Percentiles rank a stretch among this genome's conserved stretches.
These are phyloP conservation scores for Tetrapedia diversipes DNA, from an alignment of 2,888 invertebrate species.

Conservation along the genomic window DNA sequence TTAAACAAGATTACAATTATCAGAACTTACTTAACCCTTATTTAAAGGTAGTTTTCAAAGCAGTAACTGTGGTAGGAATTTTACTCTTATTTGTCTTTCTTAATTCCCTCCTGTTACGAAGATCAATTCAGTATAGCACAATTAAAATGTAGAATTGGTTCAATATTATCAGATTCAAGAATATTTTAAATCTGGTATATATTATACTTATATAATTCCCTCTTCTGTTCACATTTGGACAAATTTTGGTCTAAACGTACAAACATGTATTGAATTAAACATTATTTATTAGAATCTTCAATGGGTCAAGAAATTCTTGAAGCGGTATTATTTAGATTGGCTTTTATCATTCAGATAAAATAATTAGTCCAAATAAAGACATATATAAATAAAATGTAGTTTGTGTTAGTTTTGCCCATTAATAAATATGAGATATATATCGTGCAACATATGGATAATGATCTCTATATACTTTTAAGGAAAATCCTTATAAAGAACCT, in stretches of 20 bases:
- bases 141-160: neutral
- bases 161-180: neutral
- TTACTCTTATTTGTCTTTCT: neutral
- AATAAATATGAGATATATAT: slow-evolving; percentile 12
- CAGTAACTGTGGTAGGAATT: too few relatives aligned
- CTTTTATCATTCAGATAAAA: neutral
- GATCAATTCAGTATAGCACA: neutral
- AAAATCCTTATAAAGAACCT: neutral
- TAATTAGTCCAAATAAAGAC: neutral
- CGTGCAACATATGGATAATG: slow-evolving; percentile 14
- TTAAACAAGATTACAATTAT: slow-evolving; percentile 18
- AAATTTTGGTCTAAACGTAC: neutral
- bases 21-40: neutral
- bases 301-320: neutral
- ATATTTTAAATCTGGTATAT: neutral
- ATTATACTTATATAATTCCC: neutral
- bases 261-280: neutral
- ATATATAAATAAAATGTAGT: neutral
- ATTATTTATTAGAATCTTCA: neutral
- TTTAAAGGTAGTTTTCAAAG: neutral
- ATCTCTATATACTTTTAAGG: slow-evolving; percentile 10
- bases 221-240: neutral
- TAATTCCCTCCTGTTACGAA: neutral
- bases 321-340: neutral
- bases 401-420: slow-evolving; percentile 16